Percentiles rank a stretch among this genome's conserved stretches.
Conservation (phyloP, 2,888 invertebrate genomes). For the Nymphalis polychloros region DNA sequence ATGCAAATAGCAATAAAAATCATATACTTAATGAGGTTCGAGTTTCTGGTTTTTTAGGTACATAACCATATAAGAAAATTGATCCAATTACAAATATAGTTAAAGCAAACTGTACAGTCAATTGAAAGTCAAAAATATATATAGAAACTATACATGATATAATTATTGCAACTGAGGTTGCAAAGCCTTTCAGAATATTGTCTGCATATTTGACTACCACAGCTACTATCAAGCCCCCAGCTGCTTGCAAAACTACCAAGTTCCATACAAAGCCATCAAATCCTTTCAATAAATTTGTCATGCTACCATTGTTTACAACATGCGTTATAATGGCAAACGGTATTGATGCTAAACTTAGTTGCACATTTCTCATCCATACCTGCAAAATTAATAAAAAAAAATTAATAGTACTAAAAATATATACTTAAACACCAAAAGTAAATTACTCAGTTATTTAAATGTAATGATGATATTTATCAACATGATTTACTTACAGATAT, state of each 20-base stretch:
- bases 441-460: neutral
- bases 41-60: conserved; percentile 80
- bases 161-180: conserved; percentile 97
- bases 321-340: conserved; percentile 94
- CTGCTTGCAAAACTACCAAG: conserved; percentile 93
- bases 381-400: conserved; percentile 62
- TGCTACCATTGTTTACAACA: conserved; percentile 86
- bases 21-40: conserved; percentile 67
- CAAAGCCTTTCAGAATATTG: conserved; percentile 99
- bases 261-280: conserved; percentile 93
- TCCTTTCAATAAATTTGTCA: conserved; percentile 81
- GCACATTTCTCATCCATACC: conserved; percentile 98
- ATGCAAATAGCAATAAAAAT: conserved; percentile 37
- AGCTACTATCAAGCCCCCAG: conserved; percentile 98
- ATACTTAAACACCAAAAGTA: neutral
- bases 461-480: neutral
- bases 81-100: conserved; percentile 94
- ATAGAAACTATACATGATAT: conserved; percentile 97
- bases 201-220: conserved; percentile 99
- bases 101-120: conserved; percentile 91
- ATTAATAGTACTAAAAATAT: neutral
- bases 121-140: conserved; percentile 93
- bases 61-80: conserved; percentile 95
- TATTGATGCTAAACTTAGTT: conserved; percentile 94
- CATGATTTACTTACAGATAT: conserved; percentile 84